Base-by-base conservation (phyloP, 2,797 vertebrate genomes). In the Echeneis naucrates region DNA sequence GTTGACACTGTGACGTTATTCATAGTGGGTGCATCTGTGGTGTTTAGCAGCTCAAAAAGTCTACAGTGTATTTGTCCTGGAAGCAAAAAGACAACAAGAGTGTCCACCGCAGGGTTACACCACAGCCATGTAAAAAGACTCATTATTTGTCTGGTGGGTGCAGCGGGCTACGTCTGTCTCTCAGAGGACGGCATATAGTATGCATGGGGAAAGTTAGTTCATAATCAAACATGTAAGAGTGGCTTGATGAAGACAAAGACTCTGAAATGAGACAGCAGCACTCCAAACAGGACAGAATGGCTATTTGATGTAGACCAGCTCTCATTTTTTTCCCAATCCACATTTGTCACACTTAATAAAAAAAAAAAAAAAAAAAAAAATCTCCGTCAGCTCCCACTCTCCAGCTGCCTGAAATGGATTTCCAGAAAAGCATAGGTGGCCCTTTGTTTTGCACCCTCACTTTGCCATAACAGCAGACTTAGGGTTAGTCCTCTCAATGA, bases 31-130 rank as follows among this genome's bases (percentile, higher is more conserved):
- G 69, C 57, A 81, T 76, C 60, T 63, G 69, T 74, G 76, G 42
- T 58, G 57, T 69, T 67, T 83, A 70, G 59, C 66, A 80, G 53
- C 54, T 79, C 69, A 54, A 70, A 62, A 65, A 52, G 47, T 81
- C 73, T 44, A 21, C 45, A 3, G 63, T 62, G 62, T 53, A 59
- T 68, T 75, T 56, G 51, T 45, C 54, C 23, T 47, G 63, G 58
- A 47, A n/a, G 17, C 40, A 74, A 67, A 53, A 24, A 23, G 33
- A 69, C 52, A 48, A 9, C 50, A 71, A 30, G 40, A 44, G 40
- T 19, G 40, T 8, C 1, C 40, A 24, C 60, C 75, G 52, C 67
- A 57, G 44, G 26, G 24, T 51, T 54, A 68, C 40, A 69, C 71
- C 73, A 72, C 60, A 69, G 60, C 21, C 57, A 26, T 51, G 42